Evolutionary conservation across 2,888 invertebrate species (phyloP).

Genomic region (Pachydiplax longipennis): DNA sequence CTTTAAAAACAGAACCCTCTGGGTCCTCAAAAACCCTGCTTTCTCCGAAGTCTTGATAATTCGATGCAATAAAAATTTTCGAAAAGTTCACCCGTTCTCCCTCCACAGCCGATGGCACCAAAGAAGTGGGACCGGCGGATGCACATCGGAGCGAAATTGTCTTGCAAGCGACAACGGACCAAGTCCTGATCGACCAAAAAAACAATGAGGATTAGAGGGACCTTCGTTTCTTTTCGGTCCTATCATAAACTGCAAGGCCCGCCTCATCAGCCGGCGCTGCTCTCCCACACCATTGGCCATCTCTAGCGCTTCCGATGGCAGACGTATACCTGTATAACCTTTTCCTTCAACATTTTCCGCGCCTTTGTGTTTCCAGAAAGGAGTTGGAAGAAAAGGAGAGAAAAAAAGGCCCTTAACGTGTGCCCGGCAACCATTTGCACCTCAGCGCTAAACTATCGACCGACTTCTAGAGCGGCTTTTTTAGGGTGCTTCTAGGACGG

Average conservation of each 20-base stretch:
- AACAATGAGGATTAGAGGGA: neutral
- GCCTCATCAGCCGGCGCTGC: neutral
- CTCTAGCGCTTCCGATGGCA: neutral
- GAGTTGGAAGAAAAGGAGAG: neutral
- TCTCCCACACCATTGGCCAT: neutral
- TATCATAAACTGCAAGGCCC: neutral
- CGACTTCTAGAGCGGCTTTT: slow-evolving; percentile 20
- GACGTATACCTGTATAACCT: neutral
- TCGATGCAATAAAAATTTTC: neutral
- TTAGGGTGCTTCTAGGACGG: neutral
- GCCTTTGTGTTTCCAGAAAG: neutral
- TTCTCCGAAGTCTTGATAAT: neutral
- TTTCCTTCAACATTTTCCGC: neutral
- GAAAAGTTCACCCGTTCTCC: neutral
- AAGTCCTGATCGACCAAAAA: neutral
- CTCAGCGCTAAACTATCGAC: slow-evolving; percentile 24
- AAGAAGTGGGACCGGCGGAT: neutral
- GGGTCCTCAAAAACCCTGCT: neutral
- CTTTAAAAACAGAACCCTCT: neutral
- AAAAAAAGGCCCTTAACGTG: neutral
- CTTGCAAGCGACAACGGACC: neutral
- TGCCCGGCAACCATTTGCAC: slow-evolving; percentile 36
- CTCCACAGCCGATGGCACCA: neutral
- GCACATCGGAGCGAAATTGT: neutral
- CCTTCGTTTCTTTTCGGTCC: neutral